Evolutionary conservation across 2,888 invertebrate genomes (phyloP).

Genomic region (Brachyopa scutellaris): DNA sequence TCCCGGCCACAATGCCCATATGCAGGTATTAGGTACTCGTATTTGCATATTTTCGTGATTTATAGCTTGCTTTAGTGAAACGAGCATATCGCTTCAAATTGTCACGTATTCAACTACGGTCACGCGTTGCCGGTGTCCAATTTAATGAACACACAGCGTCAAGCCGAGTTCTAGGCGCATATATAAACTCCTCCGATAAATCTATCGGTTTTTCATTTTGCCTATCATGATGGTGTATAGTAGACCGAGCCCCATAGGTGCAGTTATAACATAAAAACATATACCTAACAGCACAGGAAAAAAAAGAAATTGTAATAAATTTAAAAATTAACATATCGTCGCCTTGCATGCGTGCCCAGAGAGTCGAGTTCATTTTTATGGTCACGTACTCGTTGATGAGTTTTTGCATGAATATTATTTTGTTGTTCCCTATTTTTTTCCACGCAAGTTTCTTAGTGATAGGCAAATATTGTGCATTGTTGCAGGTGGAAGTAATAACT

Average conservation of each 20-base stretch:
- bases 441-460: not conserved
- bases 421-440: not conserved
- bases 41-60: conserved; percentile 43
- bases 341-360: conserved; percentile 57
- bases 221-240: not conserved
- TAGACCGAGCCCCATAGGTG: conserved; percentile 20
- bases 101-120: conserved; percentile 67
- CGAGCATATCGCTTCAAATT: conserved; percentile 51
- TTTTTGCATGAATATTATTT: conserved; percentile 25
- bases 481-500: conserved; percentile 32
- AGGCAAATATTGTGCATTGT: conserved; percentile 31
- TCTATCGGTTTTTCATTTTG: conserved; percentile 14
- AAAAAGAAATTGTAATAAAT: conserved; percentile 60
- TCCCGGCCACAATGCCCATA: no score
- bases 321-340: conserved; percentile 69
- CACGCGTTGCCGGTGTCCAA: conserved; percentile 60
- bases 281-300: conserved; percentile 12
- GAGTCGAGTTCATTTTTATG: conserved; percentile 49
- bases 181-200: conserved; percentile 50
- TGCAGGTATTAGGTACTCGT: no score
- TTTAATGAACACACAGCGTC: conserved; percentile 54
- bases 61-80: conserved; percentile 52
- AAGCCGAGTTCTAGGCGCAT: conserved; percentile 28
- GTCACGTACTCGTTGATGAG: conserved; percentile 60
- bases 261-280: not conserved